Evolutionary conservation across 2,113 vertebrate species (phyloP), one percentile per base, ranked within the genome.

Genomic region (Sturnus vulgaris): DNA sequence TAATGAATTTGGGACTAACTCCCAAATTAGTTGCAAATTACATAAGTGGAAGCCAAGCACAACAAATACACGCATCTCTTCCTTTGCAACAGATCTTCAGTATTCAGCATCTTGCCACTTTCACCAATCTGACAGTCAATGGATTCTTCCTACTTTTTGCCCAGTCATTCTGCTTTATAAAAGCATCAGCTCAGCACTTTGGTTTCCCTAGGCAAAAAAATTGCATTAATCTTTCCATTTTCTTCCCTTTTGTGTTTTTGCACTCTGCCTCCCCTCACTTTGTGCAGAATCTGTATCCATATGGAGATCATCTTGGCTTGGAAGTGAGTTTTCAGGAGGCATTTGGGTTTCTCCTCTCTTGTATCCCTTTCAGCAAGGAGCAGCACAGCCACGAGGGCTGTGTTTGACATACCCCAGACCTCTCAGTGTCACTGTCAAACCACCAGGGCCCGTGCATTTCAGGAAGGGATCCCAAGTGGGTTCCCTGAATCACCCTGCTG

Each of bases 321-420:
- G 42, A 20, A 24, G 3, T 19, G 35, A 60, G 20, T 53, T 86
- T 86, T 56, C 0, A 0, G 80, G 9, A 35, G 49, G 14, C 2
- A 0, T 61, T 83, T 21, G 20, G 5, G 11, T 82, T 78, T 75
- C 56, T 2, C 0, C 9, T 66, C 78, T 78, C 68, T n/a, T 0
- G 0, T 23, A 16, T 14, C n/a, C 0, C 0, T 14, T 39, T 75
- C 84, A 50, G 31, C 84, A 53, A 61, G 73, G 64, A 73, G 37
- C 77, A 40, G 23, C 30, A 9, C 19, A 37, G 59, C 46, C 12
- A 0, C 4, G 69, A 79, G 53, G 9, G 53, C 72, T 83, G 28
- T 81, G 40, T 37, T 60, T 73, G 56, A 10, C 47, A 12, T 61
- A 39, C 31, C 46, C 71, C 59, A 5, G 81, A 40, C 69, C 1